Percentiles rank a stretch among this genome's conserved stretches.
Conservation (phyloP, 2,113 vertebrate species). For the Eidolon helvum region DNA sequence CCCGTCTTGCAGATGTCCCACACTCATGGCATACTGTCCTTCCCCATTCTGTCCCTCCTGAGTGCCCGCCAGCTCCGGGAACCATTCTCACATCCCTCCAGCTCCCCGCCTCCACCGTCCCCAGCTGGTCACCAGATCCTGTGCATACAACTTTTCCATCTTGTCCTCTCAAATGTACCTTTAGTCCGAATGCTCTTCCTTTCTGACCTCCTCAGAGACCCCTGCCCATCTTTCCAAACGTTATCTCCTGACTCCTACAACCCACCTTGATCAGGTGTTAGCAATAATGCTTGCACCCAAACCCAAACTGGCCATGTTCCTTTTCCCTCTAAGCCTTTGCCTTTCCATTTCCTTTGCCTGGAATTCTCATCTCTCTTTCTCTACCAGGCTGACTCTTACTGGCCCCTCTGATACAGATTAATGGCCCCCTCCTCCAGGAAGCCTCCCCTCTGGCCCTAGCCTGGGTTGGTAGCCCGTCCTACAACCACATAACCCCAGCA, state of each 20-base stretch:
- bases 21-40: background rate
- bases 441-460: background rate
- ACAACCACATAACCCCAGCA: background rate
- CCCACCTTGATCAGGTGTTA: background rate
- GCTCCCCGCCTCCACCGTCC: background rate
- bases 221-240: background rate
- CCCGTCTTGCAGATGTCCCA: no score
- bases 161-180: background rate
- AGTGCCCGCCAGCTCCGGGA: background rate
- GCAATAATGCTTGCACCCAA: background rate
- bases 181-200: background rate
- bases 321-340: background rate
- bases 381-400: background rate
- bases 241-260: background rate
- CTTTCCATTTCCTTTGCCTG: background rate
- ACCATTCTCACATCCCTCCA: background rate
- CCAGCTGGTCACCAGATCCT: background rate
- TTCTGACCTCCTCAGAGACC: background rate
- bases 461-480: background rate
- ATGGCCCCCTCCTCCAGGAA: background rate
- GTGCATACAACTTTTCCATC: background rate
- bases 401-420: background rate
- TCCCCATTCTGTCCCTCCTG: background rate
- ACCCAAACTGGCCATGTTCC: background rate
- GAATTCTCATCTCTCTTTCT: background rate